These are phyloP conservation scores for Standfussiana lucernea DNA, from an alignment of 2,888 invertebrate genomes.

Conservation along the genomic window DNA sequence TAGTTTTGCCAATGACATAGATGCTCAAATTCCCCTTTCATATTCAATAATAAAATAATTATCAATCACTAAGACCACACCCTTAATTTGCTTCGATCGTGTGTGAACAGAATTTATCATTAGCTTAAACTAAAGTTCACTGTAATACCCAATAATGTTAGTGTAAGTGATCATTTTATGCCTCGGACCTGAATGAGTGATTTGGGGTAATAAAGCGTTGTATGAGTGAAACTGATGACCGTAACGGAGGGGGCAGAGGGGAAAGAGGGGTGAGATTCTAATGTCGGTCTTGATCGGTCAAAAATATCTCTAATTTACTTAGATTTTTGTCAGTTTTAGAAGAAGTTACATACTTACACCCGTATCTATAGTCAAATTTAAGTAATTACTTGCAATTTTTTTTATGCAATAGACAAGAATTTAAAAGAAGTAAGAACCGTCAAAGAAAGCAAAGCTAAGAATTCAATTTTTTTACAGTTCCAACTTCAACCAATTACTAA, in stretches of 20 bases:
- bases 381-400: too few species aligned
- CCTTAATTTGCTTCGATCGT: constrained; percentile 75
- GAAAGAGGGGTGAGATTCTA: not conserved
- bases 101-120: constrained; percentile 84
- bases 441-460: too few species aligned
- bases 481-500: too few species aligned
- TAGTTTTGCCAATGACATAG: not conserved
- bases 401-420: too few species aligned
- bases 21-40: not conserved
- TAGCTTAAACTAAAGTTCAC: constrained; percentile 62
- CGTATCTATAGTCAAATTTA: too few species aligned
- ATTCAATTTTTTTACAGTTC: too few species aligned
- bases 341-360: not conserved
- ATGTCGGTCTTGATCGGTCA: not conserved
- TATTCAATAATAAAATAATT: constrained; percentile 17
- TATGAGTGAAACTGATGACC: not conserved
- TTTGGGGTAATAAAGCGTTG: constrained; percentile 19
- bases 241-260: not conserved
- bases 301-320: not conserved
- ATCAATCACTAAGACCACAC: constrained; percentile 56
- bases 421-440: too few species aligned
- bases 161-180: constrained; percentile 55
- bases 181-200: constrained; percentile 37
- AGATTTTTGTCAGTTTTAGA: not conserved
- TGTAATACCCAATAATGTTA: constrained; percentile 67